A percentile compares a stretch with the other conserved stretches of the same genome.
phyloP scores from a whole-genome alignment of 1,140 invertebrate genomes.

The Sinonovacula constricta region DNA sequence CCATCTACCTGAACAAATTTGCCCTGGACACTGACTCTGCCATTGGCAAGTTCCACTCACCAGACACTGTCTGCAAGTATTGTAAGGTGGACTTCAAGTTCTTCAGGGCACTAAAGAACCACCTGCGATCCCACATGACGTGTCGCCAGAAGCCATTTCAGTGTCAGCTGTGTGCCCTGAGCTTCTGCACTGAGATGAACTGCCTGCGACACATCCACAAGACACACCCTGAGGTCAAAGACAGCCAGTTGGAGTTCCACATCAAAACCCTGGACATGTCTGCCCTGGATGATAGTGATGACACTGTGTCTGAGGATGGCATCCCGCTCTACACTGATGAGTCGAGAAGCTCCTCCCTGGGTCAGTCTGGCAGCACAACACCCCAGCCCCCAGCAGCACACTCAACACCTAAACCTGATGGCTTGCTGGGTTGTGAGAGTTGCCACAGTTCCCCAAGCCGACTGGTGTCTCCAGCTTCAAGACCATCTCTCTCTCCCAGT shows the following conservation, averaged over 20 bases:
- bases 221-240: slow-evolving; percentile 74
- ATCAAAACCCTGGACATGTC: slow-evolving; percentile 62
- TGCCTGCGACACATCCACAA: slow-evolving; percentile 79
- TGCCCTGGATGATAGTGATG: slow-evolving; percentile 53
- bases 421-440: slow-evolving; percentile 10
- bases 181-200: slow-evolving; percentile 79
- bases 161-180: slow-evolving; percentile 76
- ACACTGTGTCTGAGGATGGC: slow-evolving; percentile 46
- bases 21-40: slow-evolving; percentile 87
- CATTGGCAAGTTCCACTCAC: slow-evolving; percentile 63
- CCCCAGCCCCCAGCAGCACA: slow-evolving; percentile 62
- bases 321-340: slow-evolving; percentile 43
- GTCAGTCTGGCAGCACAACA: slow-evolving; percentile 5
- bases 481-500: slow-evolving; percentile 5
- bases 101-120: slow-evolving; percentile 78
- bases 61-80: slow-evolving; percentile 79
- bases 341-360: not conserved
- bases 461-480: slow-evolving; percentile 28
- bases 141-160: slow-evolving; percentile 78
- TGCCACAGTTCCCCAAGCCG: slow-evolving; percentile 21
- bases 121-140: slow-evolving; percentile 76
- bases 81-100: slow-evolving; percentile 79
- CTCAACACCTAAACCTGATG: slow-evolving; percentile 47
- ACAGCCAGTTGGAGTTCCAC: slow-evolving; percentile 68
- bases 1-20: slow-evolving; percentile 87